Conservation (phyloP, 2,113 vertebrate species). For the Synchiropus splendidus region DNA sequence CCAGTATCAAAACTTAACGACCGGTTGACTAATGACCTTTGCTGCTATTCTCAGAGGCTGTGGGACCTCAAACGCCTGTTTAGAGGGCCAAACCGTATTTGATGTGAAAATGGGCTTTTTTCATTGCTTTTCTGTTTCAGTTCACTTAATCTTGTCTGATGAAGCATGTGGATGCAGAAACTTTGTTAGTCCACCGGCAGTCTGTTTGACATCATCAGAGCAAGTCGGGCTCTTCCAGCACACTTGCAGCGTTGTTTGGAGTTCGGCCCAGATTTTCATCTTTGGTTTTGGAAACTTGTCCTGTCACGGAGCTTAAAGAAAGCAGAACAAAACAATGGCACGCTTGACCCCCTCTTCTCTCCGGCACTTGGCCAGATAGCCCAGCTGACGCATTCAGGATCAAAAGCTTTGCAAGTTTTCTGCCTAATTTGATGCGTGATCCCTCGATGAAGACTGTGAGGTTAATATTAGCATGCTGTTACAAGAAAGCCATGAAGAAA, state of each 20-base stretch:
- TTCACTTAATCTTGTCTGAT: constrained; percentile 11
- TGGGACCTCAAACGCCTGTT: not conserved
- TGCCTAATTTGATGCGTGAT: constrained; percentile 6
- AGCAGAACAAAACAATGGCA: constrained; percentile 37
- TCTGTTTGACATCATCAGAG: constrained; percentile 46
- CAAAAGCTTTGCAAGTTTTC: constrained; percentile 15
- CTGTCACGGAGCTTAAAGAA: constrained; percentile 24
- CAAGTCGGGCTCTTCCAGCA: constrained; percentile 25
- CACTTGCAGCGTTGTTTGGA: constrained; percentile 35
- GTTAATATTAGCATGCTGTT: constrained; percentile 12
- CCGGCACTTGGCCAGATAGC: constrained; percentile 24
- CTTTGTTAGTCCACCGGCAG: constrained; percentile 24
- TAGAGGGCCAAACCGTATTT: too few species aligned
- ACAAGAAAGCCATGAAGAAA: too few species aligned
- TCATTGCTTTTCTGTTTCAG: constrained; percentile 4
- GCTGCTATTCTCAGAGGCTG: constrained; percentile 28
- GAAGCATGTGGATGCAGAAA: constrained; percentile 22
- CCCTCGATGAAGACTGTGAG: not conserved
- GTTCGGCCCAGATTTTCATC: constrained; percentile 41
- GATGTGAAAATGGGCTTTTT: too few species aligned
- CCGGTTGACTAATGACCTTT: constrained; percentile 18
- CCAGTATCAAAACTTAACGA: constrained; percentile 2
- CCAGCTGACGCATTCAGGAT: constrained; percentile 21
- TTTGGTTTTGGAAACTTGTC: constrained; percentile 46
- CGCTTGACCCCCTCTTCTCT: constrained; percentile 17